Base-by-base conservation (phyloP, 2,113 vertebrate genomes). In the Platanista minor region DNA sequence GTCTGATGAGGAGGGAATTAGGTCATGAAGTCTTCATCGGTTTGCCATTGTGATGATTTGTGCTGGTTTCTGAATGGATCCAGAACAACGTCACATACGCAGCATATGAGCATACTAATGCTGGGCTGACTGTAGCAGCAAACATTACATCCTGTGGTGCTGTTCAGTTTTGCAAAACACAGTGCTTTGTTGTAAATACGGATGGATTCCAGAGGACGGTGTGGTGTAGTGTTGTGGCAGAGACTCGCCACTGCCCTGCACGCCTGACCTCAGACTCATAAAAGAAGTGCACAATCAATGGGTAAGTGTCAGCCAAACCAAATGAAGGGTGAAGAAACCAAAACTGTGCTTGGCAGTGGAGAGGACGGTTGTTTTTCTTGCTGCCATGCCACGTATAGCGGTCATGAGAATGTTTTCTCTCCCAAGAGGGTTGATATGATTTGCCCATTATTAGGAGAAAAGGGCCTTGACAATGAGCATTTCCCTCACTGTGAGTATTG, bases 171-270 rank as follows among this genome's bases (percentile, higher is more conserved):
- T 8, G 8, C 54, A 59, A 92, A 64, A 67, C 72, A 49, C 41
- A 39, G 0, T 21, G 9, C 86, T 89, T 17, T 23, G 46, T 43
- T 0, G 6, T 52, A 9, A 49, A 90, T 57, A 41, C 59, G 18
- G 20, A 8, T 18, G 93, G 77, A 12, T 41, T 5, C 59, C 39
- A 11, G 80, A 41, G 69, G 90, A 8, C 27, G 3, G 12, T 21
- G 31, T 3, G 62, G 83, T 36, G 15, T 18, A 0, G 14, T 3
- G 3, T 3, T 17, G 18, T 0, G 3, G 41, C 66, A 12, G 0
- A 8, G n/a, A 2, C 61, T 11, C 25, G 1, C 39, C 10, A 0
- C 36, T 0, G 15, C 59, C n/a, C 71, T 27, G 43, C 2, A 11
- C 14, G 9, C 31, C 33, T 27, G 10, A 27, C 54, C 57, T 54